These are phyloP conservation scores for Drosophila leonis DNA, from an alignment of 2,888 invertebrate genomes.

Conservation along the genomic window DNA sequence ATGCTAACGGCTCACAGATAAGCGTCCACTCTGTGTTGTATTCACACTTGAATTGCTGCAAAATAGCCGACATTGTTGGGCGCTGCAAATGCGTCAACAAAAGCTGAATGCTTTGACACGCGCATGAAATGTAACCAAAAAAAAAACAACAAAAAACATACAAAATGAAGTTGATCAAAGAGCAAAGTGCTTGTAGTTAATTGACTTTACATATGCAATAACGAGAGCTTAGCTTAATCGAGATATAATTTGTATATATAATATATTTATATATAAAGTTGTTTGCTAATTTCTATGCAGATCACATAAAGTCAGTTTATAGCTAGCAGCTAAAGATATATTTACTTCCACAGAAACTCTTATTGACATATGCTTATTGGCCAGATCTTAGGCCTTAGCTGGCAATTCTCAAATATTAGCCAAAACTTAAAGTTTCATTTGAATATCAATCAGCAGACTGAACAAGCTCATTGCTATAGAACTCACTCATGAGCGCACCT, in stretches of 20 bases:
- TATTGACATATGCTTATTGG: no score
- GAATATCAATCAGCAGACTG: neutral
- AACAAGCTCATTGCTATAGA: neutral
- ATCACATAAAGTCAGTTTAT: no score
- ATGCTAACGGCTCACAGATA: constrained; percentile 66
- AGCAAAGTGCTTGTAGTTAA: neutral
- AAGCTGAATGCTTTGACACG: constrained; percentile 15
- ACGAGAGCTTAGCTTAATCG: neutral
- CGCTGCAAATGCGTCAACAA: neutral
- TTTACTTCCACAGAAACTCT: no score
- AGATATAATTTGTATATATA: no score
- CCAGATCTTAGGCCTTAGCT: no score
- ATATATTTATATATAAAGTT: no score
- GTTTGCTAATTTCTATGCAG: no score
- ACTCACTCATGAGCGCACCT: neutral
- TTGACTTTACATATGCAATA: no score
- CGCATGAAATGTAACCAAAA: neutral
- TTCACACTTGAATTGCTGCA: constrained; percentile 19
- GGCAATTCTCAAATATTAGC: neutral
- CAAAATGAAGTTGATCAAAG: neutral
- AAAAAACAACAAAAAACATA: no score
- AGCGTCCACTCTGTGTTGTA: constrained; percentile 28
- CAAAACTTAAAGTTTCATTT: neutral
- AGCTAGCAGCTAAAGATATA: neutral
- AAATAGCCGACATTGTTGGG: constrained; percentile 23